Percentiles rank a stretch among this genome's conserved stretches.
phyloP scores from a whole-genome alignment of 2,113 vertebrate species.

The Cinclus mexicanus region DNA sequence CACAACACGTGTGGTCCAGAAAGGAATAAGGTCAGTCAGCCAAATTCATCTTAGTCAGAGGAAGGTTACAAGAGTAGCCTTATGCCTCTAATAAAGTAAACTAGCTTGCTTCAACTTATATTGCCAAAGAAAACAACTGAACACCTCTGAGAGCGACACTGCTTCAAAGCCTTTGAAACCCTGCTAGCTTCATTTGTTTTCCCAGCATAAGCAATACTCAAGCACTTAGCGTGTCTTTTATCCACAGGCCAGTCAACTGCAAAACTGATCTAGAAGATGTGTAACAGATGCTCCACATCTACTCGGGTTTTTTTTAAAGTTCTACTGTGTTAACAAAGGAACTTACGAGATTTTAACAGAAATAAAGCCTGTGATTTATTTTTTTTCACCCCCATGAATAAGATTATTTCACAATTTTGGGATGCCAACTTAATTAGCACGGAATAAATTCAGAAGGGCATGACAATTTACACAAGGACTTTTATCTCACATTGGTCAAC shows the following conservation, averaged over 20 bases:
- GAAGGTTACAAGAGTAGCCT: slow-evolving; percentile 43
- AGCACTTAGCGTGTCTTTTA: slow-evolving; percentile 49
- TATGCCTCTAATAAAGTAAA: slow-evolving; percentile 60
- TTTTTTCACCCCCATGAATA: background rate
- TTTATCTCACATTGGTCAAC: background rate
- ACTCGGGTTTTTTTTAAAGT: background rate
- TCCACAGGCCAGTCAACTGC: slow-evolving; percentile 44
- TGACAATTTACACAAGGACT: background rate
- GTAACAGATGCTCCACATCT: slow-evolving; percentile 49
- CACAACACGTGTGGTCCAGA: slow-evolving; percentile 33
- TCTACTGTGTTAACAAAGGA: slow-evolving; percentile 17
- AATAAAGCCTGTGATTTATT: background rate
- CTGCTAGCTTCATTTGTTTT: slow-evolving; percentile 60
- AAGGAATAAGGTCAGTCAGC: slow-evolving; percentile 34
- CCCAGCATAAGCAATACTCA: slow-evolving; percentile 58
- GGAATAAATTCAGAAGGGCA: background rate
- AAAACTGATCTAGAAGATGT: slow-evolving; percentile 52
- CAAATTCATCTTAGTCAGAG: slow-evolving; percentile 55
- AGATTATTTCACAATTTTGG: background rate
- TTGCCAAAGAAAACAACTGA: slow-evolving; percentile 60
- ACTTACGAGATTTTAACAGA: background rate
- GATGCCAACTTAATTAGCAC: background rate
- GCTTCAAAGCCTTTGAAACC: slow-evolving; percentile 60
- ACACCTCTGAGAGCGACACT: slow-evolving; percentile 47
- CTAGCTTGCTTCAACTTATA: slow-evolving; percentile 35